Evolutionary conservation across 2,797 vertebrate genomes (phyloP).

Genomic region (Pangasius sanitwongsei): DNA sequence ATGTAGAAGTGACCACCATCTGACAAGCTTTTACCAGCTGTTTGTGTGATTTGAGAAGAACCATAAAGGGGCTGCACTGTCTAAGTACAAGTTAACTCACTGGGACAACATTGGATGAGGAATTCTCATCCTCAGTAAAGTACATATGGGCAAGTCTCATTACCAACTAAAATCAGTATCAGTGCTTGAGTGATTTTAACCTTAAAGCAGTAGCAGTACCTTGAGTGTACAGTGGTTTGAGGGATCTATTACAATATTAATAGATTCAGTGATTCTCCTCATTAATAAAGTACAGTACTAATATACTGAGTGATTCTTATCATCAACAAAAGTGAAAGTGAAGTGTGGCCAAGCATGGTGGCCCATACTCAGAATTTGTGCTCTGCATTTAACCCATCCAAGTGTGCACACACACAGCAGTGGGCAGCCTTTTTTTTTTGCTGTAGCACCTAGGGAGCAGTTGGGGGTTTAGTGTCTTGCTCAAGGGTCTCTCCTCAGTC

Average conservation of each 20-base stretch:
- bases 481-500: no score
- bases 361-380: no score
- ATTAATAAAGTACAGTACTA: not conserved
- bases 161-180: not conserved
- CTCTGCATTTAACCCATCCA: no score
- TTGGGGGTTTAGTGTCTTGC: no score
- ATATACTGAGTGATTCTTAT: not conserved
- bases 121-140: not conserved
- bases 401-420: no score
- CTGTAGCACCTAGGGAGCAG: no score
- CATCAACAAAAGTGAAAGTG: no score
- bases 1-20: not conserved
- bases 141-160: not conserved
- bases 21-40: not conserved
- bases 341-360: no score
- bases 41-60: not conserved
- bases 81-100: not conserved
- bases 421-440: no score
- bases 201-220: not conserved
- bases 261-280: not conserved
- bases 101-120: not conserved
- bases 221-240: not conserved
- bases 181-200: not conserved
- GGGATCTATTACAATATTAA: not conserved
- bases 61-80: not conserved